A percentile compares a stretch with the other conserved stretches of the same genome.
Conservation (phyloP, 2,113 vertebrate species). For the Esox niger region DNA sequence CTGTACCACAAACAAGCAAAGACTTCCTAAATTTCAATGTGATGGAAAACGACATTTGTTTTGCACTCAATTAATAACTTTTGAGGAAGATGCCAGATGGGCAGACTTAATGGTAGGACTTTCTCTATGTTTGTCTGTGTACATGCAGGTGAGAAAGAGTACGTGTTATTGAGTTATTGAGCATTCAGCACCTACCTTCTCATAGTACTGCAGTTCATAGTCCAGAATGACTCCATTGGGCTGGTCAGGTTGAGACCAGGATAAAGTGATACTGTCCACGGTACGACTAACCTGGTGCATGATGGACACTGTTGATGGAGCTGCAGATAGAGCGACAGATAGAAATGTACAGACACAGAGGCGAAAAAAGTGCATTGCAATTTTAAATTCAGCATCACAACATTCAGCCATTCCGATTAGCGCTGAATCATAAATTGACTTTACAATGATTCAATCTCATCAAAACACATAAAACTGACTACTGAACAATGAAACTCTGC, state of each 20-base stretch:
- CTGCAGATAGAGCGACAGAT: slow-evolving; percentile 66
- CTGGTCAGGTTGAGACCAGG: slow-evolving; percentile 97
- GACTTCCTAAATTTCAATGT: background rate
- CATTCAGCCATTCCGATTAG: background rate
- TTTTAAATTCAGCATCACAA: background rate
- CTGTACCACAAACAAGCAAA: background rate
- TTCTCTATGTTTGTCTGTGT: slow-evolving; percentile 2
- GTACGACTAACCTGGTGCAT: slow-evolving; percentile 97
- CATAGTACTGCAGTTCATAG: slow-evolving; percentile 94
- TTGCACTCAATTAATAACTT: background rate
- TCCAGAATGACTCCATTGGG: slow-evolving; percentile 97
- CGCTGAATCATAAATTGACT: background rate
- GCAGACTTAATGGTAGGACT: background rate
- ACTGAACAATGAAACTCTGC: too few relatives aligned
- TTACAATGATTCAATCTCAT: too few relatives aligned
- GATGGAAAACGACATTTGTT: background rate
- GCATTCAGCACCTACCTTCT: slow-evolving; percentile 80
- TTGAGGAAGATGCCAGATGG: background rate
- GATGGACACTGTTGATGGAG: slow-evolving; percentile 93
- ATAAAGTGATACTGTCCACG: slow-evolving; percentile 94
- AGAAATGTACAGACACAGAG: background rate
- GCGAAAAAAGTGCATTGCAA: background rate
- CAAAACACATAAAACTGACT: too few relatives aligned
- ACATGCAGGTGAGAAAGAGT: background rate
- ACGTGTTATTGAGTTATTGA: background rate